Base-by-base conservation (phyloP, 2,113 vertebrate genomes). In the Rynchops niger region DNA sequence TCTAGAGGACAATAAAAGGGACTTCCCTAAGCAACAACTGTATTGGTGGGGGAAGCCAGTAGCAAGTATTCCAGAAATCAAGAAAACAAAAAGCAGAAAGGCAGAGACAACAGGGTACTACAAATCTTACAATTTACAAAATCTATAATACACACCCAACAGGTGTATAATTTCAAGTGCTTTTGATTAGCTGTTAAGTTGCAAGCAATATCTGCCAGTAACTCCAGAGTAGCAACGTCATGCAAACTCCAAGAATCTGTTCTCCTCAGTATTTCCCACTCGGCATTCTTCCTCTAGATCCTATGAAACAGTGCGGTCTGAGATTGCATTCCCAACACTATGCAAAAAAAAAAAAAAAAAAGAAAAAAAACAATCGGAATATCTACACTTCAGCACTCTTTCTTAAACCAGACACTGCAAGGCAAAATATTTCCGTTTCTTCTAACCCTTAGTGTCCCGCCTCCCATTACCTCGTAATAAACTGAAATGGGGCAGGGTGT, bases 161-260 rank as follows among this genome's bases (percentile, higher is more conserved):
- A 61, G 56, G 34, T 69, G 32, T 55, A 80, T 92, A 66, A 82
- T 80, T 85, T 88, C 34, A 93, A 91, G 88, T 20, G 38, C 82
- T 94, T 95, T 81, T 92, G 82, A 97, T 95, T 77, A 94, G 73
- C 86, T 86, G 49, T 84, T 71, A 85, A 84, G 76, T 16, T 72
- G 62, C 79, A 93, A 94, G 50, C 92, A 96, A 95, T 50, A 90
- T 90, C 66, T 91, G 63, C 77, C 94, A 87, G 87, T 93, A 95
- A 74, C 63, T 84, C 50, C 53, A 53, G 76, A 96, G 62, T 0
- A 85, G 80, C 88, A 86, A 95, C 77, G 90, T 84, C 88, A 71
- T 17, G 6, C 50, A 26, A 56, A 50, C 90, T 82, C 77, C 90
- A 25, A 21, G 70, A 30, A 36, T n/a, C 74, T 43, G 13, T 10